phyloP scores from a whole-genome alignment of 2,113 vertebrate species.

The Ptychochromis oligacanthus region DNA sequence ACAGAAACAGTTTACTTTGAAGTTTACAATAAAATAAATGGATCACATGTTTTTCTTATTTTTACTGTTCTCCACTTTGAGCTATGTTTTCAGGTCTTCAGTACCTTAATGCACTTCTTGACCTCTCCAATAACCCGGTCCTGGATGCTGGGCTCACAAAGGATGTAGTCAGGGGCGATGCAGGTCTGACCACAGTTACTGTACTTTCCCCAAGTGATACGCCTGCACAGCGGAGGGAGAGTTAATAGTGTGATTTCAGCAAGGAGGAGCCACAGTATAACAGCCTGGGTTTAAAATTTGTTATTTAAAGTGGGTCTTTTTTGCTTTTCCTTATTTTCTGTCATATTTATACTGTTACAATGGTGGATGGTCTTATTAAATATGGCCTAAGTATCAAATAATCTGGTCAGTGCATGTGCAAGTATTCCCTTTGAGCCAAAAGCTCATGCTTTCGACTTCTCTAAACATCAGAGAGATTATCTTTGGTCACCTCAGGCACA shows the following conservation, averaged over 20 bases:
- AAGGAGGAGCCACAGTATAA: background rate
- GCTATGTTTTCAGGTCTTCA: background rate
- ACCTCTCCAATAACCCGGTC: slow-evolving; percentile 85
- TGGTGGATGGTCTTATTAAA: background rate
- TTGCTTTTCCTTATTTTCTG: too few relatives aligned
- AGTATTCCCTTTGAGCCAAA: background rate
- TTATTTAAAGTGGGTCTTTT: background rate
- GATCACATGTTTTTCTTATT: background rate
- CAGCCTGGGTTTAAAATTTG: background rate
- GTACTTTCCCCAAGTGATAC: slow-evolving; percentile 92
- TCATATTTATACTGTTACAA: accelerated
- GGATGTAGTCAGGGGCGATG: slow-evolving; percentile 92
- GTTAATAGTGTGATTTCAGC: background rate
- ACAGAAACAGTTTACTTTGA: background rate
- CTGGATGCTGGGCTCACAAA: slow-evolving; percentile 89
- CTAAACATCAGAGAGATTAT: background rate
- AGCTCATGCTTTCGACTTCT: background rate
- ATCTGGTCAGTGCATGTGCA: too few relatives aligned
- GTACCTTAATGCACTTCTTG: slow-evolving; percentile 84
- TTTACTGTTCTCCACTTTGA: background rate
- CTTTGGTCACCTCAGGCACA: background rate
- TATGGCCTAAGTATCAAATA: background rate
- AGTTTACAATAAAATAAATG: background rate
- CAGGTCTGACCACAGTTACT: slow-evolving; percentile 94
- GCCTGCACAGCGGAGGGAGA: slow-evolving; percentile 65